Conservation (phyloP, 1,140 invertebrate species). For the Saxidomus purpurata region DNA sequence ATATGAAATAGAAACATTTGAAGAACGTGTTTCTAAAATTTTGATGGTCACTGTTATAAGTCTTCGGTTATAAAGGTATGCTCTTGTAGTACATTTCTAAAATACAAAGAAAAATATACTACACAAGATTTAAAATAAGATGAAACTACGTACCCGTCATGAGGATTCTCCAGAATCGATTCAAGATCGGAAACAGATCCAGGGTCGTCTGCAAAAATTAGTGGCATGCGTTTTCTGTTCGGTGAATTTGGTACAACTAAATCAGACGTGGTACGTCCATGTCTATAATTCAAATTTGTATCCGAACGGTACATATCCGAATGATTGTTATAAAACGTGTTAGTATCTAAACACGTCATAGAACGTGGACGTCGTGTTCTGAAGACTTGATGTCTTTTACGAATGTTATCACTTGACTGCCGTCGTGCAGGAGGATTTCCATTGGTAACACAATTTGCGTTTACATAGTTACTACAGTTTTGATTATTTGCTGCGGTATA, state of each 20-base stretch:
- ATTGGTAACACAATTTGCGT: not conserved
- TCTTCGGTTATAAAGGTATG: too few species aligned
- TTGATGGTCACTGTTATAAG: too few species aligned
- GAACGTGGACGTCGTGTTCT: conserved; percentile 48
- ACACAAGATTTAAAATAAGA: too few species aligned
- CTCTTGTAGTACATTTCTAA: too few species aligned
- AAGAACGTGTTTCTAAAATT: too few species aligned
- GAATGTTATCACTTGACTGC: conserved; percentile 20
- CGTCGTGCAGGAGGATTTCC: not conserved
- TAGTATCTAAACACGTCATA: conserved; percentile 38
- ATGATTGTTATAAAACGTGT: conserved; percentile 16
- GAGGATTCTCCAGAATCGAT: conserved; percentile 76
- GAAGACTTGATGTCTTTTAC: not conserved
- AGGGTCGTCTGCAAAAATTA: conserved; percentile 67
- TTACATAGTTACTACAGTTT: conserved; percentile 27
- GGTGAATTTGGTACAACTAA: not conserved
- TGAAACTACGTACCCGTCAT: conserved; percentile 63
- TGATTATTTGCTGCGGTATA: conserved; percentile 35
- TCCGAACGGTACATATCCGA: conserved; percentile 59
- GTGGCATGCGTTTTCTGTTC: conserved; percentile 43
- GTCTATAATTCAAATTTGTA: conserved; percentile 37
- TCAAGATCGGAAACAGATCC: conserved; percentile 77
- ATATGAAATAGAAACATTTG: too few species aligned
- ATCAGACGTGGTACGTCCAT: conserved; percentile 25
- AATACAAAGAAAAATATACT: too few species aligned